These are phyloP conservation scores for Catharus minimus DNA, from an alignment of 2,113 vertebrate genomes.

Conservation along the genomic window DNA sequence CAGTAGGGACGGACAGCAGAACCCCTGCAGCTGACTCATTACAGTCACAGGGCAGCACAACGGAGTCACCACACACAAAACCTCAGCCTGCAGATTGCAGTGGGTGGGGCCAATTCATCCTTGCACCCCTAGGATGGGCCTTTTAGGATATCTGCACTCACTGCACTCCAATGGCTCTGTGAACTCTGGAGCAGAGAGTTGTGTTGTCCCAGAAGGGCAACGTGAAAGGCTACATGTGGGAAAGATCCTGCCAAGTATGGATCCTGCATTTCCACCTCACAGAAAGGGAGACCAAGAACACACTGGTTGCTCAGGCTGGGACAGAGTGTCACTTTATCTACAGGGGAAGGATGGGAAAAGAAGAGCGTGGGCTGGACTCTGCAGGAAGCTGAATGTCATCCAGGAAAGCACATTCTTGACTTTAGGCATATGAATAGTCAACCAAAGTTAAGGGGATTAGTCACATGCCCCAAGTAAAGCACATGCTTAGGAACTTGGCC, in stretches of 20 bases:
- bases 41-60: background rate
- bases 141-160: background rate
- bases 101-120: background rate
- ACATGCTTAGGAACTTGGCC: background rate
- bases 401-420: slow-evolving; percentile 1
- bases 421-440: background rate
- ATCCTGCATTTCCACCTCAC: background rate
- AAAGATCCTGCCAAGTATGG: background rate
- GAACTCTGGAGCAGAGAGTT: background rate
- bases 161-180: background rate
- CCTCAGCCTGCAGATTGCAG: background rate
- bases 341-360: background rate
- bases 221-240: fast-evolving
- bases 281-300: background rate
- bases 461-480: slow-evolving; percentile 8
- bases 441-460: background rate
- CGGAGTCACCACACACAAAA: background rate
- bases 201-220: background rate
- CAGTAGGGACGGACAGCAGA: background rate
- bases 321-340: background rate
- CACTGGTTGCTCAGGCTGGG: background rate
- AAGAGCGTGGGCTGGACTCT: background rate
- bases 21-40: background rate
- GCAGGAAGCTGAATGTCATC: background rate
- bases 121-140: background rate